These are phyloP conservation scores for Engraulis encrasicolus DNA, from an alignment of 2,113 vertebrate genomes.

Conservation along the genomic window DNA sequence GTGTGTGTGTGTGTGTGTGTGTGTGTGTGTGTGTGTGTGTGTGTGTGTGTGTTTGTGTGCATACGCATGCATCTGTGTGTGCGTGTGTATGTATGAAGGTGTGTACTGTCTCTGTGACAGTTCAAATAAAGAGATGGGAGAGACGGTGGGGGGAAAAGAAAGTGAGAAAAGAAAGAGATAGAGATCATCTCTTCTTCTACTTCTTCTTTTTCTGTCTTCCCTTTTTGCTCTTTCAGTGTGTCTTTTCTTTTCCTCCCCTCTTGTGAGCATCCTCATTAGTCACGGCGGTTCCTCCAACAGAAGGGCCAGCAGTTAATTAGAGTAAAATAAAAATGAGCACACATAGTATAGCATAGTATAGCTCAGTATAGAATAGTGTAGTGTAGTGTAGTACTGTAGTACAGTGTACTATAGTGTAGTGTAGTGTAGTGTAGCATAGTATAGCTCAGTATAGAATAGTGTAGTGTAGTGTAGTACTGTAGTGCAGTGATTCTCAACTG, in stretches of 20 bases:
- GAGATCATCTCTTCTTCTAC: background rate
- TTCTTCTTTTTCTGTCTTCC: background rate
- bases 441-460: too few relatives aligned
- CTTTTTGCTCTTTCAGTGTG: conserved; percentile 26
- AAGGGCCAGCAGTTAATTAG: conserved; percentile 63
- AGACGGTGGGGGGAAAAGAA: background rate
- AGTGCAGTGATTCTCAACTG: too few relatives aligned
- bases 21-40: background rate
- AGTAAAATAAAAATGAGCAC: conserved; percentile 36
- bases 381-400: too few relatives aligned
- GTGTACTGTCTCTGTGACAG: conserved; percentile 9
- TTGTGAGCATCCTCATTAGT: conserved; percentile 63
- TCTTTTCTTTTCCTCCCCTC: background rate
- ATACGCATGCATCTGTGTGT: too few relatives aligned
- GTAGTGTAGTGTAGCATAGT: too few relatives aligned
- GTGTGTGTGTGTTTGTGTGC: conserved; percentile 18
- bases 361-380: too few relatives aligned
- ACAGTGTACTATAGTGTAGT: too few relatives aligned
- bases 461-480: too few relatives aligned
- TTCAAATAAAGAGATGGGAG: conserved; percentile 4
- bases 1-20: background rate
- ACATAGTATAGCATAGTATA: conserved; percentile 29
- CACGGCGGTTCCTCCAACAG: conserved; percentile 52
- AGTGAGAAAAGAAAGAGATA: background rate
- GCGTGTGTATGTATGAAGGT: conserved; percentile 6